Evolutionary conservation across 2,797 vertebrate species (phyloP), one percentile per base, ranked within the genome.

Genomic region (Trachurus trachurus): DNA sequence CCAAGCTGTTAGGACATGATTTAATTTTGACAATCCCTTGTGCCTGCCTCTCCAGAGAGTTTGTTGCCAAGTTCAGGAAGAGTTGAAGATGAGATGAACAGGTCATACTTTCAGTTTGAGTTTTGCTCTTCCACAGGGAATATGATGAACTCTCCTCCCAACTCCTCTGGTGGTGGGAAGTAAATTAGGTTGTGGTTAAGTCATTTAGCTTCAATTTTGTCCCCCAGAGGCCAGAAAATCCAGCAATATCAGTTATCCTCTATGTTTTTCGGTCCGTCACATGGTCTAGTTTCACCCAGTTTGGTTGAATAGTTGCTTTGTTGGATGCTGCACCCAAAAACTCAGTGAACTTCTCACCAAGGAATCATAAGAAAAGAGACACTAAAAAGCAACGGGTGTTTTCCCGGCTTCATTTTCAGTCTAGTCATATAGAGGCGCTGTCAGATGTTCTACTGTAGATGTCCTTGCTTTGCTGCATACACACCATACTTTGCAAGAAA

Each of bases 61-160:
- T 76, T 70, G 37, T 70, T 76, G 76, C 69, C 66, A 76, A 78
- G 82, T 90, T 89, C 78, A 81, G 56, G 69, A 54, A 80, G 76
- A 87, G 82, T 71, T 80, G 75, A 87, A 45, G 66, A 5, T 34
- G 31, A 84, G 79, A 81, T 8, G 17, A 66, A 50, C 74, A 56
- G 74, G 74, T 61, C 76, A 37, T 63, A 16, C 77, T 80, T 78
- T 71, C 62, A 68, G 54, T 74, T 75, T 52, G 15, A 56, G 56
- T 57, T 56, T 67, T 72, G 42, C 60, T 66, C 64, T 44, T 72
- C 71, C 62, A 12, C 59, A 6, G 76, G 76, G 73, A 74, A 56
- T 65, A 56, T 40, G 31, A 59, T 59, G 40, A 76, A 61, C 67
- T 77, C 56, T 50, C 50, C 60, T 52, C 6, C 31, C 44, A 39